phyloP scores from a whole-genome alignment of 2,888 invertebrate species.

The Sclerodermus sp. region DNA sequence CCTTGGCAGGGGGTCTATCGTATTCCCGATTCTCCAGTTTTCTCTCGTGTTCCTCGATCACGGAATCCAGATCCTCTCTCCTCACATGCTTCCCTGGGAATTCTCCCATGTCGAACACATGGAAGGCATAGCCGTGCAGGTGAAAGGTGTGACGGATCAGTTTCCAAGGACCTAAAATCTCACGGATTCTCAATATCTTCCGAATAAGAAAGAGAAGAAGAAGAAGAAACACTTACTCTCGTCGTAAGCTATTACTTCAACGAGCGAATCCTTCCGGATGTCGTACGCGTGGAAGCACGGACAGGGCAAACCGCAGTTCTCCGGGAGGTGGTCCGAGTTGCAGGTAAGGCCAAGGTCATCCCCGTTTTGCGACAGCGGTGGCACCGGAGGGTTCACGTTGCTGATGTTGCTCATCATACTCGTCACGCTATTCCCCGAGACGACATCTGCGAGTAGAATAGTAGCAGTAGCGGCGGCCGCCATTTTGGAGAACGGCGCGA shows the following conservation, averaged over 20 bases:
- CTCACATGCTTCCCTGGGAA: slow-evolving; percentile 38
- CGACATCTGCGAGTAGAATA: background rate
- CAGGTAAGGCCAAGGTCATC: background rate
- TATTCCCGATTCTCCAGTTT: slow-evolving; percentile 50
- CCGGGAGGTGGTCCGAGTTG: background rate
- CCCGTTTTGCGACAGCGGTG: slow-evolving; percentile 46
- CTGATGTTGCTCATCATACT: slow-evolving; percentile 39
- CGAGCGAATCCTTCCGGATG: slow-evolving; percentile 41
- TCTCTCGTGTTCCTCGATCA: slow-evolving; percentile 44
- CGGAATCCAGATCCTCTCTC: slow-evolving; percentile 21
- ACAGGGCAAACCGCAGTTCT: slow-evolving; percentile 30
- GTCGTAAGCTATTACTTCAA: slow-evolving; percentile 57
- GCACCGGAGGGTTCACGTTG: slow-evolving; percentile 49
- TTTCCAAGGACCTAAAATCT: background rate
- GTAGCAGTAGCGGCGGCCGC: too few relatives aligned
- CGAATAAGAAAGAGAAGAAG: too few relatives aligned
- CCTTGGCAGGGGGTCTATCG: slow-evolving; percentile 53
- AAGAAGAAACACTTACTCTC: too few relatives aligned
- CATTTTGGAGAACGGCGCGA: too few relatives aligned
- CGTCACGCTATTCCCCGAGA: background rate
- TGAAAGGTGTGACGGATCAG: slow-evolving; percentile 54
- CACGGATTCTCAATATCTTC: too few relatives aligned
- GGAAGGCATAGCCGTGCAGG: slow-evolving; percentile 54
- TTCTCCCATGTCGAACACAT: slow-evolving; percentile 47
- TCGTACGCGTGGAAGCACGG: slow-evolving; percentile 50